Evolutionary conservation across 1,140 invertebrate genomes (phyloP), one percentile per base, ranked within the genome.

Genomic region (Hycleus phaleratus): DNA sequence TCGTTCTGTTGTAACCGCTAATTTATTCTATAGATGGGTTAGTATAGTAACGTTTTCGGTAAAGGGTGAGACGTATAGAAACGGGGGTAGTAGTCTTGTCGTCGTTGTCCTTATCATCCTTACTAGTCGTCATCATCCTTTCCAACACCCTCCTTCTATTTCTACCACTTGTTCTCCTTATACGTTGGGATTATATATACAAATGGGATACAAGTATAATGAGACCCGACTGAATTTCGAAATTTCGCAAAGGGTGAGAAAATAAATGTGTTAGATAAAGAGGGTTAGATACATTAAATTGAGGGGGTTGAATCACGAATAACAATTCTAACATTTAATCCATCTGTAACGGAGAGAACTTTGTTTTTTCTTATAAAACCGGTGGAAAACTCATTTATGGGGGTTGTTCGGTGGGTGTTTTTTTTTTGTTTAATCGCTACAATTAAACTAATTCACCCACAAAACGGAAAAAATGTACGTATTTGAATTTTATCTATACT

Each of bases 1-100:
- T 44, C 51, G 51, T 53, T 44, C 51, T 32, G 32, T 32, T 53
- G 51, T 53, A 53, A 53, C 51, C 51, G 51, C 51, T 53, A 53
- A 53, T 53, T 53, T 53, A 53, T 53, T 53, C 51, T 44, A 53
- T 44, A 44, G 51, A 53, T 44, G 51, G 32, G 32, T 18, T 18
- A 18, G 18, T 18, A 18, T 18, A 18, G 18, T 18, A 18, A 18
- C 32, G 32, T 4, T 32, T 4, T 32, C 7, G 7, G 32, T 32
- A 32, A 32, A 32, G 32, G 32, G 32, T 18, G 18, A 18, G 18
- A 18, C 18, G 18, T 18, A 18, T 18, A 18, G 18, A 18, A 18
- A 18, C 18, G 18, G 18, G 18, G 18, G 18, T 18, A 18, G 18
- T 18, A 18, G 18, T 18, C 18, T 18, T 18, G 18, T 18, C 18